Evolutionary conservation across 1,140 invertebrate species (phyloP).

Genomic region (Eulimnadia texana): DNA sequence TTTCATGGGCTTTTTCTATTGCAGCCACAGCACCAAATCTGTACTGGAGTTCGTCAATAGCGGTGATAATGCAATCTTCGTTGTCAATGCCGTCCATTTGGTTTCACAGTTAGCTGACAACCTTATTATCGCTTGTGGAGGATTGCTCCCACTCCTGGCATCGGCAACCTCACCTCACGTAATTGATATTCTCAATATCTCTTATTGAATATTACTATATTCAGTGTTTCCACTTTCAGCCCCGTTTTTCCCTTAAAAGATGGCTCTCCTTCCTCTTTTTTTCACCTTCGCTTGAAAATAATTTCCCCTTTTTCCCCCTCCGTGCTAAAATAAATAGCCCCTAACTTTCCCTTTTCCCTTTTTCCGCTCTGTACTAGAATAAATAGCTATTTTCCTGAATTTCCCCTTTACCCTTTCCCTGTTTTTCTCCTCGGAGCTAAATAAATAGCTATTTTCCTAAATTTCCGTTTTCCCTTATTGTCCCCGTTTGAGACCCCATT

Average conservation of each 20-base stretch:
- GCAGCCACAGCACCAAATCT: conserved; percentile 85
- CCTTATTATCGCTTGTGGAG: conserved; percentile 96
- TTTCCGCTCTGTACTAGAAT: no score
- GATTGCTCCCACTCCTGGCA: conserved; percentile 85
- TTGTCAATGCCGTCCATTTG: conserved; percentile 96
- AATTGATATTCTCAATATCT: conserved; percentile 36
- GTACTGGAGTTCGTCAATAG: conserved; percentile 97
- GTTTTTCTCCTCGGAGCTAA: no score
- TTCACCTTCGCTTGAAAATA: background rate
- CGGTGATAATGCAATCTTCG: conserved; percentile 95
- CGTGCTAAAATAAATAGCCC: no score
- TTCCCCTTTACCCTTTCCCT: no score
- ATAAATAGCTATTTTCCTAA: no score
- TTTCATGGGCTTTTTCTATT: conserved; percentile 20
- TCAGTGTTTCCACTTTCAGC: background rate
- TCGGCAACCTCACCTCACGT: conserved; percentile 97
- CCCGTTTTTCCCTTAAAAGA: no score
- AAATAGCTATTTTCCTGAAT: no score
- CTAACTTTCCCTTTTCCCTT: no score
- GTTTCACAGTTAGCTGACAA: conserved; percentile 98
- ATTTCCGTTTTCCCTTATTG: no score
- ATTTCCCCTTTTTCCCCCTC: no score
- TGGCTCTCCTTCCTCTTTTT: background rate
- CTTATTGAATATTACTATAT: conserved; percentile 9
- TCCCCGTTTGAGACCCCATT: no score